Percentiles rank a stretch among this genome's conserved stretches.
phyloP scores from a whole-genome alignment of 2,888 invertebrate species.

The Drosophila neoperkinsi region DNA sequence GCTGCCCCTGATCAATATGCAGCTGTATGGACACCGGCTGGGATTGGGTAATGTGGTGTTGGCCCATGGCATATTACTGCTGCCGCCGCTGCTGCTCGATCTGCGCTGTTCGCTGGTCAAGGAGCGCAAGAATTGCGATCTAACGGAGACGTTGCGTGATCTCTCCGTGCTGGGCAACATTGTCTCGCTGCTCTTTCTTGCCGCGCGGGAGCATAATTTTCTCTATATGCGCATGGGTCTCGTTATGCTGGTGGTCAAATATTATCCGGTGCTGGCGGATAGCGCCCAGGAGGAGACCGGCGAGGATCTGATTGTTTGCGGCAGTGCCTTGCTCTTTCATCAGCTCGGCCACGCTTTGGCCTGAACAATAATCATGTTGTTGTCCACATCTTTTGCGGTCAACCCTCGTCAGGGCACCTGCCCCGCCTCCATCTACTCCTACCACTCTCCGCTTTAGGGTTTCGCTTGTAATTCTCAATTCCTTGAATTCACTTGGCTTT shows the following conservation, averaged over 20 bases:
- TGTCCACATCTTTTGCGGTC: slow-evolving; percentile 20
- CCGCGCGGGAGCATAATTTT: slow-evolving; percentile 53
- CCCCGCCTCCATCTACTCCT: neutral
- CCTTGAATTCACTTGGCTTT: slow-evolving; percentile 24
- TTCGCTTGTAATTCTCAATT: slow-evolving; percentile 34
- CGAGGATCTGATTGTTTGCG: slow-evolving; percentile 60
- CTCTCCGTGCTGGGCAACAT: slow-evolving; percentile 73
- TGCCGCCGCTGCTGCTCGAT: slow-evolving; percentile 75
- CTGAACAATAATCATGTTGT: slow-evolving; percentile 16
- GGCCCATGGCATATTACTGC: slow-evolving; percentile 69
- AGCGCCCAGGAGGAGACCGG: slow-evolving; percentile 47
- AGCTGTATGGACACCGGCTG: slow-evolving; percentile 62
- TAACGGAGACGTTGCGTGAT: slow-evolving; percentile 56
- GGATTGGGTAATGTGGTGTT: slow-evolving; percentile 57
- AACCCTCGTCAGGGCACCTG: slow-evolving; percentile 1
- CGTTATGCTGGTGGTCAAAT: slow-evolving; percentile 56
- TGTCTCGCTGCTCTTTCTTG: slow-evolving; percentile 68
- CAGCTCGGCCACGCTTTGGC: slow-evolving; percentile 43
- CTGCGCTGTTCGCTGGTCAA: slow-evolving; percentile 52
- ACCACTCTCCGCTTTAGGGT: slow-evolving; percentile 32
- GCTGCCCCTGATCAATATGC: slow-evolving; percentile 73
- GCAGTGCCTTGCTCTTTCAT: slow-evolving; percentile 54
- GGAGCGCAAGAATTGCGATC: slow-evolving; percentile 47
- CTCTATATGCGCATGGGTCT: slow-evolving; percentile 64
- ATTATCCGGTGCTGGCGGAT: slow-evolving; percentile 59